Conservation (phyloP, 2,113 vertebrate species). For the Chlorocebus sabaeus region DNA sequence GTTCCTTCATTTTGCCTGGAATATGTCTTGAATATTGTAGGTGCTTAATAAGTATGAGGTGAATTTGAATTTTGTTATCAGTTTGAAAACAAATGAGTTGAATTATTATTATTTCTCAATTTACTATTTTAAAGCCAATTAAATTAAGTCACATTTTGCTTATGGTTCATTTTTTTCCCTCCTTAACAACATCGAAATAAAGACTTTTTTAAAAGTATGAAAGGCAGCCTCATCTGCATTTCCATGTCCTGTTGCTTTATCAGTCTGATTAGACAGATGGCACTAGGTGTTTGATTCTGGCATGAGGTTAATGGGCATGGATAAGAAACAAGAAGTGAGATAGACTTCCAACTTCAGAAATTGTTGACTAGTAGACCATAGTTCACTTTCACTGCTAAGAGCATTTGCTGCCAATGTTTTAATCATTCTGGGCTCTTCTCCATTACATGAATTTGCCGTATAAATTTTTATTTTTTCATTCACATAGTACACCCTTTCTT, state of each 20-base stretch:
- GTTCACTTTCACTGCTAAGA: not conserved
- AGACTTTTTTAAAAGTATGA: not conserved
- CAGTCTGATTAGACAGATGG: slow-evolving; percentile 42
- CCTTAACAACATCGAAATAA: not conserved
- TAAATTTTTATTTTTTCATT: slow-evolving; percentile 41
- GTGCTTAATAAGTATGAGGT: not conserved
- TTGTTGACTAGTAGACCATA: slow-evolving; percentile 49
- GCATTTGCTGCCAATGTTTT: slow-evolving; percentile 27
- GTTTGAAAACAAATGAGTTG: not conserved
- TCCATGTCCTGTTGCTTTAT: not conserved
- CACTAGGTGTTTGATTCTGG: slow-evolving; percentile 12
- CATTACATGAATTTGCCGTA: slow-evolving; percentile 21
- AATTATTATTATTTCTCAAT: not conserved
- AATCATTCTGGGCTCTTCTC: slow-evolving; percentile 31
- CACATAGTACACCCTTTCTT: not conserved
- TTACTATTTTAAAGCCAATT: slow-evolving; percentile 23
- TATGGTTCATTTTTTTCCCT: not conserved
- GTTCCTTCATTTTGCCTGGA: not conserved
- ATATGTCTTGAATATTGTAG: not conserved
- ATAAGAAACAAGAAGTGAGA: not conserved
- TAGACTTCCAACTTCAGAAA: slow-evolving; percentile 41
- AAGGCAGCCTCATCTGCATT: not conserved
- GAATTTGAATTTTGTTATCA: not conserved
- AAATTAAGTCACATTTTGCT: slow-evolving; percentile 12
- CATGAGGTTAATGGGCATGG: not conserved